Evolutionary conservation across 2,797 vertebrate species (phyloP).

Genomic region (Oryzias sinensis): DNA sequence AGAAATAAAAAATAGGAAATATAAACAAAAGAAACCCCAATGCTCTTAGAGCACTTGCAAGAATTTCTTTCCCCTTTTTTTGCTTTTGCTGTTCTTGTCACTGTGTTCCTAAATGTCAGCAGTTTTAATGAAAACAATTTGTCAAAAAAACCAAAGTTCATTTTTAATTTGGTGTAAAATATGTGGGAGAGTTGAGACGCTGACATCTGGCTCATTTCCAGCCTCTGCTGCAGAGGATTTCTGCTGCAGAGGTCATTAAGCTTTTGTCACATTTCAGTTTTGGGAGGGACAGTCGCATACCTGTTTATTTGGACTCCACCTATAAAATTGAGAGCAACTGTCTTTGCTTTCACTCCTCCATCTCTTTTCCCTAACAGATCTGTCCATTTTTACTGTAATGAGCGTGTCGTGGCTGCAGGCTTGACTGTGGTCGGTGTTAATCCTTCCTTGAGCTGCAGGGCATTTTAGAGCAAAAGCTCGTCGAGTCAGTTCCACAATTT

Average conservation of each 20-base stretch:
- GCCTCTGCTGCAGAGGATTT: not conserved
- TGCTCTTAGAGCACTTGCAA: no score
- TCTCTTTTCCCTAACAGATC: conserved; percentile 46
- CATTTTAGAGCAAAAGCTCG: conserved; percentile 72
- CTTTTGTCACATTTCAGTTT: not conserved
- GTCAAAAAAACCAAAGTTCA: not conserved
- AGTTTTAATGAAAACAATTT: not conserved
- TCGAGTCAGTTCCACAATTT: conserved; percentile 70
- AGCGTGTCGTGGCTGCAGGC: conserved; percentile 64
- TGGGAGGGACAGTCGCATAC: not conserved
- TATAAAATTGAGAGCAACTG: conserved; percentile 19
- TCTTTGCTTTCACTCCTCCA: conserved; percentile 7
- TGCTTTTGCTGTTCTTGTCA: conserved; percentile 33
- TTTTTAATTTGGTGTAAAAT: not conserved
- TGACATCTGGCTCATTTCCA: not conserved
- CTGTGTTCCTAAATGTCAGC: conserved; percentile 30
- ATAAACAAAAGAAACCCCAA: no score
- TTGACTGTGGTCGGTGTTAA: conserved; percentile 67
- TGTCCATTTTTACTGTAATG: conserved; percentile 66
- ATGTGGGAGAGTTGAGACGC: not conserved
- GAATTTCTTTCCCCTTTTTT: not conserved
- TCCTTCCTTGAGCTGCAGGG: conserved; percentile 76
- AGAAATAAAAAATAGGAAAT: no score
- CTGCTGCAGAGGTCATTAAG: not conserved
- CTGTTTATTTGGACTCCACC: conserved; percentile 2